phyloP scores from a whole-genome alignment of 2,113 vertebrate genomes.

The Hippolais icterina region DNA sequence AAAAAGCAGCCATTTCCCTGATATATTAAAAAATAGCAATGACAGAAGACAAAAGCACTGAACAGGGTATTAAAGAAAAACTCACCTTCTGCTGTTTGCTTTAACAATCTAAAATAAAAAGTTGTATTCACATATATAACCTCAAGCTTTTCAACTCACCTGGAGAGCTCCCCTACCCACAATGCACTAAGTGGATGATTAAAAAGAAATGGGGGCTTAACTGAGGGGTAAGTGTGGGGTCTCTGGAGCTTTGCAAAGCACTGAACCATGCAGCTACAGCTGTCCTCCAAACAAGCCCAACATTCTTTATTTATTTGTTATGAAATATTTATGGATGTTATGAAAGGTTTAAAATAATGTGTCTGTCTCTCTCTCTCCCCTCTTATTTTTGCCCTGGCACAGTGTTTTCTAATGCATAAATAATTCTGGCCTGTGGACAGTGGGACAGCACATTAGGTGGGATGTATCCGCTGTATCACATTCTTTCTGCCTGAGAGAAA shows the following conservation, averaged over 20 bases:
- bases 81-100: slow-evolving; percentile 26
- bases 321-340: slow-evolving; percentile 99
- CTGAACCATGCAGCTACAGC: slow-evolving; percentile 94
- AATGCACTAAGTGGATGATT: slow-evolving; percentile 99
- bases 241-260: slow-evolving; percentile 88
- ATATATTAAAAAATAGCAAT: background rate
- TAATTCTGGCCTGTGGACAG: slow-evolving; percentile 92
- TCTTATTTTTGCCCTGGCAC: slow-evolving; percentile 79
- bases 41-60: background rate
- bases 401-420: slow-evolving; percentile 99
- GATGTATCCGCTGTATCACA: slow-evolving; percentile 92
- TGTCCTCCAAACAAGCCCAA: slow-evolving; percentile 98
- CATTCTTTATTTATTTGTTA: slow-evolving; percentile 99
- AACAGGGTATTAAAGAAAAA: background rate
- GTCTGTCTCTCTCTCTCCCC: slow-evolving; percentile 78
- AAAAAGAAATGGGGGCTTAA: slow-evolving; percentile 99
- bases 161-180: slow-evolving; percentile 91
- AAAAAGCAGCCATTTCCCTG: background rate
- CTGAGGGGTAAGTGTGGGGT: slow-evolving; percentile 89
- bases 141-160: slow-evolving; percentile 84
- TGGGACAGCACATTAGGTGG: slow-evolving; percentile 84
- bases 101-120: slow-evolving; percentile 54
- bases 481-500: slow-evolving; percentile 99
- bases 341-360: slow-evolving; percentile 99
- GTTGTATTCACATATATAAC: slow-evolving; percentile 62